Evolutionary conservation across 2,888 invertebrate species (phyloP), one percentile per base, ranked within the genome.

Genomic region (Bombyx huttoni): DNA sequence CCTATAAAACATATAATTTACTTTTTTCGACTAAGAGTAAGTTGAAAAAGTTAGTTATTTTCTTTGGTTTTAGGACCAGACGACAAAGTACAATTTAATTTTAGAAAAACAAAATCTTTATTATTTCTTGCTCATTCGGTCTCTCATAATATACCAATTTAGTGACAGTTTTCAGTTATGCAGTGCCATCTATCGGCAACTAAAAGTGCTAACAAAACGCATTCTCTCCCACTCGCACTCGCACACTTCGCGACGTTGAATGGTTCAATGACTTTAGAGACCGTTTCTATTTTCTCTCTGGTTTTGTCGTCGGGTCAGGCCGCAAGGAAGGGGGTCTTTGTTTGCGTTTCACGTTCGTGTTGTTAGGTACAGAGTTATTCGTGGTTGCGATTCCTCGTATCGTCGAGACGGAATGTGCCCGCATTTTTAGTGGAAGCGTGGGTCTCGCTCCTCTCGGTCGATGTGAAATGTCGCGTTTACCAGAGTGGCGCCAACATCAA

Each of bases 251-350:
- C 63, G 73, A 76, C 72, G 75, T 67, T 75, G 81, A 85, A 82
- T 72, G 88, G 89, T 89, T 89, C 89, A 88, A 89, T 88, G 89
- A 88, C 88, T 87, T 72, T 82, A 78, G 76, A 78, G 80, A 78
- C 82, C 81, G 87, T 87, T 87, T 88, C 87, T 89, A 89, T 88
- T 88, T 89, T 88, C 85, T 88, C 87, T 89, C 83, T 87, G 87
- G 86, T 86, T 73, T 76, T 79, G 82, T 83, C 84, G 85, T 84
- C 78, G 80, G 75, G 70, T 80, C 77, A 75, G 76, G 70, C 77
- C 55, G 70, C 73, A 75, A 77, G 77, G 80, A 79, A 83, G 80
- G 79, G 71, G 78, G 84, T 81, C 87, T 88, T 88, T 89, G 88
- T 89, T 89, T 87, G 88, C 87, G 82, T 86, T 85, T 84, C 79